Conservation (phyloP, 1,140 invertebrate species). For the Nylanderia fulva region DNA sequence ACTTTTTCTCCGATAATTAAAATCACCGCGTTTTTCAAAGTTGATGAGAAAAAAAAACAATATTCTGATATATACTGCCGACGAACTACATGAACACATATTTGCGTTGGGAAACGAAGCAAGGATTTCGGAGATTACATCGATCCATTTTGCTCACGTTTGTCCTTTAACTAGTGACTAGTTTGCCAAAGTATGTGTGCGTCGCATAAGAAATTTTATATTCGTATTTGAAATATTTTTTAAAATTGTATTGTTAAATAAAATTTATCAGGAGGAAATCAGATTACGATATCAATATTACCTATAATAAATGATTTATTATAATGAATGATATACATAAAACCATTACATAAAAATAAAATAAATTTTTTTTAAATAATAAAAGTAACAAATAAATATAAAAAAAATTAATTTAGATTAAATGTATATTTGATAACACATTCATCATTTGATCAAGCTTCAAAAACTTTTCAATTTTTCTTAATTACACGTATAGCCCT, state of each 20-base stretch:
- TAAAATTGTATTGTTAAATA: neutral
- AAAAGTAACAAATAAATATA: too few species aligned
- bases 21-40: neutral
- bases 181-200: neutral
- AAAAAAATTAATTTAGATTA: too few species aligned
- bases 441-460: neutral
- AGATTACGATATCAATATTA: neutral
- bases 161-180: slow-evolving; percentile 12
- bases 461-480: neutral
- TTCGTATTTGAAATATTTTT: neutral
- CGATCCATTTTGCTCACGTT: slow-evolving; percentile 6
- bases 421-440: neutral
- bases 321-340: neutral
- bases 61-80: neutral
- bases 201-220: slow-evolving; percentile 3
- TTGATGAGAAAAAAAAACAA: neutral
- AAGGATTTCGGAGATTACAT: slow-evolving; percentile 13
- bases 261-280: neutral
- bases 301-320: neutral
- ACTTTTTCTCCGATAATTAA: slow-evolving; percentile 23
- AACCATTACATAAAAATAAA: neutral
- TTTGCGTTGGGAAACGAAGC: neutral
- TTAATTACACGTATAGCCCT: neutral
- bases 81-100: neutral
- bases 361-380: too few species aligned